Conservation (phyloP, 2,113 vertebrate species). For the Anas platyrhynchos region DNA sequence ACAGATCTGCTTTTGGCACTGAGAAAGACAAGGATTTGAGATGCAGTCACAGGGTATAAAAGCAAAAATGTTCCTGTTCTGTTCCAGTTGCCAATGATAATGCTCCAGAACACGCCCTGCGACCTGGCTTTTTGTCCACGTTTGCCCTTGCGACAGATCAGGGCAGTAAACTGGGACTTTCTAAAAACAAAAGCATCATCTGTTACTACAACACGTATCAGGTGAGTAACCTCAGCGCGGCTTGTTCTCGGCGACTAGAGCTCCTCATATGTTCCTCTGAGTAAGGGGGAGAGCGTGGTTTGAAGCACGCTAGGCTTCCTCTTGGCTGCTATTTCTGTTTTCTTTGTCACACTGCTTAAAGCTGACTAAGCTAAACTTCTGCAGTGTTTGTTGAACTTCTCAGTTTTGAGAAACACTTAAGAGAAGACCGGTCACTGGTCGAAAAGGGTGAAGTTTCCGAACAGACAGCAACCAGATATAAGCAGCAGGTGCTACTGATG, state of each 20-base stretch:
- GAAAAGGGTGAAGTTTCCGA: not conserved
- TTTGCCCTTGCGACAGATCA: constrained; percentile 98
- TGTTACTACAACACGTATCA: constrained; percentile 98
- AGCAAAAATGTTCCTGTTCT: not conserved
- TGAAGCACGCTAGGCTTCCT: not conserved
- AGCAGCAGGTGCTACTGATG: not conserved
- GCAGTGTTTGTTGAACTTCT: not conserved
- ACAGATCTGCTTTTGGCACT: not conserved
- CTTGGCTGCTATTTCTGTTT: not conserved
- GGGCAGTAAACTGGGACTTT: constrained; percentile 97
- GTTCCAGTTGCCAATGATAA: constrained; percentile 95
- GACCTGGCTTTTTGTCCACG: constrained; percentile 94
- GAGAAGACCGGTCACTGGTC: not conserved
- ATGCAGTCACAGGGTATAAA: not conserved
- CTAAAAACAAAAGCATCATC: constrained; percentile 99
- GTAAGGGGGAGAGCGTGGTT: not conserved
- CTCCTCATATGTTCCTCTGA: not conserved
- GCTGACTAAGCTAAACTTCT: not conserved
- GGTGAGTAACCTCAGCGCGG: constrained; percentile 69
- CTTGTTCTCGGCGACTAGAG: not conserved
- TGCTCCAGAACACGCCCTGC: constrained; percentile 92
- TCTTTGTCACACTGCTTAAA: not conserved
- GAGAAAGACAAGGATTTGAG: not conserved
- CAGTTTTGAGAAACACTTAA: no score
- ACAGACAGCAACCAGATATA: not conserved